phyloP scores from a whole-genome alignment of 2,888 invertebrate species.

The Stomorhina lunata region DNA sequence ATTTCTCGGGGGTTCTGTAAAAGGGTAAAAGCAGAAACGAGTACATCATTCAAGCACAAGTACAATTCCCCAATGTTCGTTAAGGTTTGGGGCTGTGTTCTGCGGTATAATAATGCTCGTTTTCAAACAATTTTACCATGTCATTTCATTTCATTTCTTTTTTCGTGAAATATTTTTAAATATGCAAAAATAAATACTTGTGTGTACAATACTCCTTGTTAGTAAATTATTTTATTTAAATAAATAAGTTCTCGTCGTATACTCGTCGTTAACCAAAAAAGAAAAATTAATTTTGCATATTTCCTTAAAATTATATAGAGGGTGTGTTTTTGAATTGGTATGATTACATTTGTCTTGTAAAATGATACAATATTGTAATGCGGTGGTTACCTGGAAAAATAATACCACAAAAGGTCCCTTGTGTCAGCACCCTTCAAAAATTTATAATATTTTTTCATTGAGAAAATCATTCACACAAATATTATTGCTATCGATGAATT shows the following conservation, averaged over 20 bases:
- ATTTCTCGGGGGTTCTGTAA: neutral
- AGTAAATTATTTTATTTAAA: conserved; percentile 2
- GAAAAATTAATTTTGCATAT: neutral
- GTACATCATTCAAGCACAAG: neutral
- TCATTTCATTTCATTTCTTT: neutral
- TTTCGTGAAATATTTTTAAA: neutral
- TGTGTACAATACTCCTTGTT: neutral
- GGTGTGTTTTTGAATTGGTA: conserved; percentile 3
- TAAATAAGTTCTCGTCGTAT: neutral
- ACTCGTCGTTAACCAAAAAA: neutral
- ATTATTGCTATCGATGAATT: too few species aligned
- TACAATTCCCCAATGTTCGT: conserved; percentile 1
- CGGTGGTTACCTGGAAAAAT: neutral
- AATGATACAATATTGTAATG: conserved; percentile 34
- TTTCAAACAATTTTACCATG: neutral
- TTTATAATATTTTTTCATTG: too few species aligned
- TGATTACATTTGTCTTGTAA: neutral
- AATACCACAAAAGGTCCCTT: conserved; percentile 11
- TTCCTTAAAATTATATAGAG: neutral
- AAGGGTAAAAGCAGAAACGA: neutral
- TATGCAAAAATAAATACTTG: neutral
- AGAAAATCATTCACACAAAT: too few species aligned
- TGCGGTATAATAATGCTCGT: neutral
- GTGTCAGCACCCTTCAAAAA: neutral
- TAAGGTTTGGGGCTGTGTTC: neutral